Conservation (phyloP, 2,113 vertebrate species). For the Meriones unguiculatus region DNA sequence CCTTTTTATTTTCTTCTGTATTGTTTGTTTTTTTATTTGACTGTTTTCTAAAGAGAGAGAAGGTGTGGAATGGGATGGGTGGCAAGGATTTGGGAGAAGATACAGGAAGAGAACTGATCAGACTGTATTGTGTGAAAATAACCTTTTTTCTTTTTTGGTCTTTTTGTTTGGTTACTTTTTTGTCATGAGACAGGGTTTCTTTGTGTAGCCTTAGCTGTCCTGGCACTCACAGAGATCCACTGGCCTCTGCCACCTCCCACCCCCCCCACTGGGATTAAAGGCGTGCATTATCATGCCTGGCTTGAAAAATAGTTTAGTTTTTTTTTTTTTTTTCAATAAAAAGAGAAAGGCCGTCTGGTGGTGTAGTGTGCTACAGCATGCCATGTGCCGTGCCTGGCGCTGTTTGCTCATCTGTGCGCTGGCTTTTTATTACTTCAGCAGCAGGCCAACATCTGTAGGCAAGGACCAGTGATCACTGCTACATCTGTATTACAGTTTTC, state of each 20-base stretch:
- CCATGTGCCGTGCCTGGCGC: background rate
- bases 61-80: background rate
- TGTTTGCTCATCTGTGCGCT: background rate
- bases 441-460: background rate
- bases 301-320: background rate
- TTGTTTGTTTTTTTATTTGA: background rate
- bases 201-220: background rate
- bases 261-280: background rate
- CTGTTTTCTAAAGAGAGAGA: background rate
- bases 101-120: background rate
- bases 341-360: background rate
- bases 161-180: background rate
- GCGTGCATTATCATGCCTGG: background rate
- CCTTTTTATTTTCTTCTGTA: background rate
- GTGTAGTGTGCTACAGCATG: background rate
- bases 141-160: background rate
- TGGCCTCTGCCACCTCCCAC: too few species aligned
- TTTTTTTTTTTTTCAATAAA: background rate
- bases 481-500: background rate
- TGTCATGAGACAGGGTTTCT: background rate
- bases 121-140: background rate
- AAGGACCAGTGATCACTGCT: background rate
- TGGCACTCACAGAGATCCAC: background rate
- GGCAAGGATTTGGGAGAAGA: background rate
- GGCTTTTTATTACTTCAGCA: constrained; percentile 10